Conservation (phyloP, 53 echinoderm and acorn worm species). For the Patiria pectinifera region DNA sequence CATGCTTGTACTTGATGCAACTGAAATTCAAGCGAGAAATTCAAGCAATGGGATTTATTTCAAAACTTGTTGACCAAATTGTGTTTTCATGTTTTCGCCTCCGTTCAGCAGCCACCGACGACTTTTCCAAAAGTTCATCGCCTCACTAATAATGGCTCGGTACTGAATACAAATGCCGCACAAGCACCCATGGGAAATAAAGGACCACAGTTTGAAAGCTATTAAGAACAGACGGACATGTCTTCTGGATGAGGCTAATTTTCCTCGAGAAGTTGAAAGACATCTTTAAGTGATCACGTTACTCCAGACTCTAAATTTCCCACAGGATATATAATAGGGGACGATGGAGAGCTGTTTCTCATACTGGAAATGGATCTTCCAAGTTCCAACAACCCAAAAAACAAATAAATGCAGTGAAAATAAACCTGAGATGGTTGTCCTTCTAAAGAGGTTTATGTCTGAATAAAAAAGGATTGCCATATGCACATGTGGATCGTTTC, state of each 20-base stretch:
- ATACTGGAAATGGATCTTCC: not conserved
- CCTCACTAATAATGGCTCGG: no score
- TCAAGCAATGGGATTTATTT: no score
- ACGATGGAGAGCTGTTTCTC: not conserved
- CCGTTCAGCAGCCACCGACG: no score
- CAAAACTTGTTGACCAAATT: no score
- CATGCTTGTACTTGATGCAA: no score
- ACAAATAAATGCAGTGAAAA: not conserved
- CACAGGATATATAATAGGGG: not conserved
- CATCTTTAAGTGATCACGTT: not conserved
- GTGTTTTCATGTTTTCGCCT: no score
- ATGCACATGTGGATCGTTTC: not conserved
- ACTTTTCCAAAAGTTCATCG: no score
- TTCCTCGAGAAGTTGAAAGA: not conserved
- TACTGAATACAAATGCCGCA: no score
- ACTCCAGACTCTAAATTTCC: not conserved
- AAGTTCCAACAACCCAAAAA: not conserved
- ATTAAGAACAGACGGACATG: not conserved
- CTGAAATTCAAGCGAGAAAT: no score
- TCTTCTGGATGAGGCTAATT: not conserved
- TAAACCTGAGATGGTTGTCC: not conserved
- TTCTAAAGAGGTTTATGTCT: not conserved
- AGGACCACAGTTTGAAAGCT: not conserved
- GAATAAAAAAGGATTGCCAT: not conserved
- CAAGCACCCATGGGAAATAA: not conserved